These are phyloP conservation scores for Raja brachyura DNA, from an alignment of 2,113 vertebrate genomes.

Conservation along the genomic window DNA sequence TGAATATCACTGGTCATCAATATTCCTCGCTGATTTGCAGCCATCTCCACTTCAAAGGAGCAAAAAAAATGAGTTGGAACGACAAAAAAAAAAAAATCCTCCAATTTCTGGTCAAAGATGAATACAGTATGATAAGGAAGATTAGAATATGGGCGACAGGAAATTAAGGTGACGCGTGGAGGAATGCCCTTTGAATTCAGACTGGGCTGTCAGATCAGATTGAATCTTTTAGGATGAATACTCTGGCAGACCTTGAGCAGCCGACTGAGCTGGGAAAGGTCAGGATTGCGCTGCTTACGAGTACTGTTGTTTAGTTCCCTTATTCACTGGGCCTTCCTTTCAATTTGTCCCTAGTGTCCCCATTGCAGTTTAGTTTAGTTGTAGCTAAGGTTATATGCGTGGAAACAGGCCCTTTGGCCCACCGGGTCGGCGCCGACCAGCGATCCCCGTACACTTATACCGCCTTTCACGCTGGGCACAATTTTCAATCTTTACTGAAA, in stretches of 20 bases:
- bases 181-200: conserved; percentile 27
- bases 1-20: background rate
- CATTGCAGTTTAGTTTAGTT: no score
- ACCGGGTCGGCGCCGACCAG: no score
- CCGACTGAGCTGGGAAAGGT: conserved; percentile 7
- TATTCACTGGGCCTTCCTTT: background rate
- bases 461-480: no score
- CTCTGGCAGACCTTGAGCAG: background rate
- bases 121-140: conserved; percentile 9
- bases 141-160: conserved; percentile 12
- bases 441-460: no score
- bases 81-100: background rate
- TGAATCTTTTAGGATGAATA: conserved; percentile 22
- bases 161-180: conserved; percentile 9
- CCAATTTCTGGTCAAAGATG: conserved; percentile 33
- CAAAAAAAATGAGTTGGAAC: no score
- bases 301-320: background rate
- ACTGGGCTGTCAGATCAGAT: conserved; percentile 23
- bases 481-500: no score
- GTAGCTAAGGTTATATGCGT: no score
- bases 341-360: background rate
- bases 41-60: conserved; percentile 27
- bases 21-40: no score
- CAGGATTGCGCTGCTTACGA: conserved; percentile 6
- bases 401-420: no score